phyloP scores from a whole-genome alignment of 2,797 vertebrate genomes.

The Apogon talboti region DNA sequence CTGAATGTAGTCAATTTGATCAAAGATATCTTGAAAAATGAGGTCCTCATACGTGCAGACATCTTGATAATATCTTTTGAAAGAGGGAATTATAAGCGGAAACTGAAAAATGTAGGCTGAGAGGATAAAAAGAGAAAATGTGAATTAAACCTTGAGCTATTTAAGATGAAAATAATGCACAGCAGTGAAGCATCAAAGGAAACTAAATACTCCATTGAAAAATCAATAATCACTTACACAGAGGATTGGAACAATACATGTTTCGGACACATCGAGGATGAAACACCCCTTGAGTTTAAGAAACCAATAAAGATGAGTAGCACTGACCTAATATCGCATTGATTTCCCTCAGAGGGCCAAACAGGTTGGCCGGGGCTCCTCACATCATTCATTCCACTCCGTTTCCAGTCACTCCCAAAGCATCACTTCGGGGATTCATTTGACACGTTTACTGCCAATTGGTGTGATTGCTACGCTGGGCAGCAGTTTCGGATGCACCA shows the following conservation, averaged over 20 bases:
- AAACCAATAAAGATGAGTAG: conserved; percentile 42
- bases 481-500: conserved; percentile 39
- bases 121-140: conserved; percentile 4
- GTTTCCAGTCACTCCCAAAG: conserved; percentile 50
- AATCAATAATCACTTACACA: conserved; percentile 29
- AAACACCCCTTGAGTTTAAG: conserved; percentile 21
- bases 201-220: neutral
- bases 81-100: too few relatives aligned
- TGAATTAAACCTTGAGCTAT: neutral
- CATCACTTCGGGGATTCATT: conserved; percentile 53
- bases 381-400: conserved; percentile 49
- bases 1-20: too few relatives aligned
- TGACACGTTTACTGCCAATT: conserved; percentile 58
- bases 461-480: conserved; percentile 51
- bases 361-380: conserved; percentile 13
- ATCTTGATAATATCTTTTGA: too few relatives aligned
- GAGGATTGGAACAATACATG: conserved; percentile 8
- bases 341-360: conserved; percentile 35
- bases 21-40: too few relatives aligned
- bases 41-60: too few relatives aligned
- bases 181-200: conserved; percentile 1
- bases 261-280: conserved; percentile 27
- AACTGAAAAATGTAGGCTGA: neutral
- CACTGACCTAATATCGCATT: conserved; percentile 35
- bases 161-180: conserved; percentile 9